Evolutionary conservation across 2,797 vertebrate species (phyloP).

Genomic region (Cynodonichthys magdalenae): DNA sequence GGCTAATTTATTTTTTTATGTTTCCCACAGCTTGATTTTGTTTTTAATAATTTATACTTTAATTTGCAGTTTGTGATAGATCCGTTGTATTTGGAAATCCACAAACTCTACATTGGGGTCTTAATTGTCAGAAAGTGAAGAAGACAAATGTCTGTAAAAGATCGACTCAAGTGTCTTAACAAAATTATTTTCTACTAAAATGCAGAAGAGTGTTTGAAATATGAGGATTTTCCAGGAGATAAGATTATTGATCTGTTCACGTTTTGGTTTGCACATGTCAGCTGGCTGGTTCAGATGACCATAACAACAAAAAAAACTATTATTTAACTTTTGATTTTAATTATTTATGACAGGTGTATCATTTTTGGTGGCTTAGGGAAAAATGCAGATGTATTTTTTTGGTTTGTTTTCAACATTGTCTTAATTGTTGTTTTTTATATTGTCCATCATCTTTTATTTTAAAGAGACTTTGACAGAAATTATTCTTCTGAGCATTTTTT

Average conservation of each 20-base stretch:
- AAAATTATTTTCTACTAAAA: constrained; percentile 46
- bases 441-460: constrained; percentile 11
- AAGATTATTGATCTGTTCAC: constrained; percentile 23
- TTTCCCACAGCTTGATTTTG: constrained; percentile 14
- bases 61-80: constrained; percentile 21
- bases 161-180: constrained; percentile 20
- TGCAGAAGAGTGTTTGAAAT: constrained; percentile 24
- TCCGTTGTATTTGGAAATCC: constrained; percentile 29
- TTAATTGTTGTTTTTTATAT: neutral
- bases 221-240: constrained; percentile 38
- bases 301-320: constrained; percentile 42
- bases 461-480: constrained; percentile 15
- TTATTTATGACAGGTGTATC: constrained; percentile 79
- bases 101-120: constrained; percentile 27
- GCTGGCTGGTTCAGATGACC: constrained; percentile 92
- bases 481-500: constrained; percentile 1
- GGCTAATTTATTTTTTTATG: constrained; percentile 2
- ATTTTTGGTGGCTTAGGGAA: constrained; percentile 23
- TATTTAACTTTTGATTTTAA: constrained; percentile 59
- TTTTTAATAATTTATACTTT: constrained; percentile 11
- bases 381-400: neutral
- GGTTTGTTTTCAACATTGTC: constrained; percentile 8
- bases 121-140: constrained; percentile 23
- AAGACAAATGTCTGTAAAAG: constrained; percentile 3
- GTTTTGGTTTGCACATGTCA: constrained; percentile 75